Evolutionary conservation across 2,797 vertebrate genomes (phyloP).

Genomic region (Numenius phaeopus): DNA sequence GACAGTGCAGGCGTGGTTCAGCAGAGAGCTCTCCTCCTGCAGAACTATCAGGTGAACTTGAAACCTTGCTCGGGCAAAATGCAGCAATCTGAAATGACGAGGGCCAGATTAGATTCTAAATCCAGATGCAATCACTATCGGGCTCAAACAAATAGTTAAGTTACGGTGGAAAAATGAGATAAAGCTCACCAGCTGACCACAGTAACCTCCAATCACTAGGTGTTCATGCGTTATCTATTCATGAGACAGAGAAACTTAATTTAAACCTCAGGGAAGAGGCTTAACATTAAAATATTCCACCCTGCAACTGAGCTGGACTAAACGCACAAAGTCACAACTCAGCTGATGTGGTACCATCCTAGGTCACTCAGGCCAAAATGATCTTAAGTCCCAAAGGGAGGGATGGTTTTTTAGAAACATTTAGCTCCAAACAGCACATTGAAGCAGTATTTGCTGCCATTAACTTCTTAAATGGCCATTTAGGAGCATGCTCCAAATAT

Average conservation of each 20-base stretch:
- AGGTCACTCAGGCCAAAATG: background rate
- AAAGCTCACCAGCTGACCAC: background rate
- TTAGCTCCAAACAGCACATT: background rate
- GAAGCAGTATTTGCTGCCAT: background rate
- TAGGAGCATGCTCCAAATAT: background rate
- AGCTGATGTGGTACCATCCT: background rate
- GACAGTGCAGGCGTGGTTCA: conserved; percentile 53
- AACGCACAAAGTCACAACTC: background rate
- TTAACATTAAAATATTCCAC: background rate
- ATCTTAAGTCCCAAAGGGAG: background rate
- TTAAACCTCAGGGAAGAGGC: background rate
- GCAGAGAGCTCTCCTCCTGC: background rate
- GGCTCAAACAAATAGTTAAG: background rate
- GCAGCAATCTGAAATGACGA: conserved; percentile 58
- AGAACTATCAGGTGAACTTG: background rate
- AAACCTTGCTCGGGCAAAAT: conserved; percentile 73
- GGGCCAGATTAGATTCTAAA: background rate
- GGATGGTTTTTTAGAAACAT: background rate
- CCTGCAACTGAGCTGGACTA: background rate
- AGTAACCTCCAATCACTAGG: background rate
- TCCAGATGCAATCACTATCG: background rate
- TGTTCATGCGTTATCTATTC: background rate
- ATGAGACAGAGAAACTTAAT: background rate
- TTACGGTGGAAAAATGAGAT: background rate
- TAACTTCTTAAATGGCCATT: background rate